Evolutionary conservation across 2,888 invertebrate species (phyloP).

Genomic region (Lasioglossum malachurum): DNA sequence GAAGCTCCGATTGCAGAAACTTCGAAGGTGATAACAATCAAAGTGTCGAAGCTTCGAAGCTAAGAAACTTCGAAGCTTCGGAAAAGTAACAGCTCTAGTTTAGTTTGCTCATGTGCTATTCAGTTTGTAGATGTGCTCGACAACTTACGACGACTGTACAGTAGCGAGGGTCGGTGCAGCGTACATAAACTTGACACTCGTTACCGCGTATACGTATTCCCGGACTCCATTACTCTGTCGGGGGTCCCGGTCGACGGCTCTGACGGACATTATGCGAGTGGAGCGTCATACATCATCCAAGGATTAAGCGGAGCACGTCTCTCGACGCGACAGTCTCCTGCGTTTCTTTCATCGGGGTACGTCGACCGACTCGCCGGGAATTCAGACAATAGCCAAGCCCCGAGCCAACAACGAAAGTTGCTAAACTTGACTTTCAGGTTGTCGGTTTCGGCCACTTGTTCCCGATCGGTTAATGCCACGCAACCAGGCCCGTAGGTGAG

Average conservation of each 20-base stretch:
- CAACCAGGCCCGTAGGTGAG: constrained; percentile 5
- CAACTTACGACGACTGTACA: not conserved
- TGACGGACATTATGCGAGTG: constrained; percentile 37
- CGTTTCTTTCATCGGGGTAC: constrained; percentile 20
- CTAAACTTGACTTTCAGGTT: constrained; percentile 64
- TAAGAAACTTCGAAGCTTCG: too few species aligned
- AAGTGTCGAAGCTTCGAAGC: too few species aligned
- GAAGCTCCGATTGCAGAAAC: too few species aligned
- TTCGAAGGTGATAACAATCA: too few species aligned
- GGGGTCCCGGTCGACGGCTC: constrained; percentile 17
- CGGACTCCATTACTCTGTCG: constrained; percentile 16
- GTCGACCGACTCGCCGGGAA: constrained; percentile 30
- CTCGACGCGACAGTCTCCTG: constrained; percentile 5
- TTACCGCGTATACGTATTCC: constrained; percentile 8
- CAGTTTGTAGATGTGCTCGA: not conserved
- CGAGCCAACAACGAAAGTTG: constrained; percentile 46
- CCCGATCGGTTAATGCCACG: constrained; percentile 43
- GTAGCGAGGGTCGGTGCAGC: not conserved
- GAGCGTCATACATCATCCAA: constrained; percentile 47
- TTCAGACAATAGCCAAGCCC: constrained; percentile 48
- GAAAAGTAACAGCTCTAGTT: not conserved
- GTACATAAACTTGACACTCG: constrained; percentile 54
- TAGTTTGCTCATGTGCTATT: not conserved
- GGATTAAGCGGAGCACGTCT: constrained; percentile 22
- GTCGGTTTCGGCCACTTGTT: constrained; percentile 59